Conservation (phyloP, 2,797 vertebrate genomes). For the Chaunax sp. region DNA sequence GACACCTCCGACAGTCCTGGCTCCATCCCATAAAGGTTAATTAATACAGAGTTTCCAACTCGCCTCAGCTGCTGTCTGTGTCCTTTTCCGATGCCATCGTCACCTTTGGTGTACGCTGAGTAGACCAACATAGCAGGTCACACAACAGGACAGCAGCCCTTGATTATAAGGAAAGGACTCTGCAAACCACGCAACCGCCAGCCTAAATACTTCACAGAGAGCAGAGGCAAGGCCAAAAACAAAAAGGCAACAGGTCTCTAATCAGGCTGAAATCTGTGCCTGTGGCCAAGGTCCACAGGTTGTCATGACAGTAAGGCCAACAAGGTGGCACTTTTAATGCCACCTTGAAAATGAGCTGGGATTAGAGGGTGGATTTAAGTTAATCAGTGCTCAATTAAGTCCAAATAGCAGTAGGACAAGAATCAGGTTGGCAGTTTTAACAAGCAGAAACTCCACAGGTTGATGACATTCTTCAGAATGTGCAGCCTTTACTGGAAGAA, state of each 20-base stretch:
- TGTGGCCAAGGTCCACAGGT: constrained; percentile 56
- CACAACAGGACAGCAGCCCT: constrained; percentile 64
- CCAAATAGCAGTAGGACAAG: constrained; percentile 37
- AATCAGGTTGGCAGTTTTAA: constrained; percentile 35
- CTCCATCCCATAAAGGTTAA: constrained; percentile 85
- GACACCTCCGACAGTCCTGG: constrained; percentile 79
- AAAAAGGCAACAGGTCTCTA: constrained; percentile 53
- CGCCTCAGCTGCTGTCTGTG: constrained; percentile 77
- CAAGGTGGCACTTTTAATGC: constrained; percentile 61
- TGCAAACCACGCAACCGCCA: constrained; percentile 46
- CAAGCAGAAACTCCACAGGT: constrained; percentile 14
- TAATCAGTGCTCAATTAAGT: constrained; percentile 47
- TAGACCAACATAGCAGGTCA: constrained; percentile 74
- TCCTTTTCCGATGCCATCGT: constrained; percentile 73
- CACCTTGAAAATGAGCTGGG: constrained; percentile 66
- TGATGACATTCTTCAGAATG: not conserved
- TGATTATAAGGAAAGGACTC: constrained; percentile 71
- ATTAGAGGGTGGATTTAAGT: constrained; percentile 63
- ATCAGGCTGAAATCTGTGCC: constrained; percentile 59
- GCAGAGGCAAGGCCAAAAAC: constrained; percentile 53
- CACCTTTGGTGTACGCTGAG: constrained; percentile 74
- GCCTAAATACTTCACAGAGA: constrained; percentile 66
- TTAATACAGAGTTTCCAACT: constrained; percentile 84
- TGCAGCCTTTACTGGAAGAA: not conserved
- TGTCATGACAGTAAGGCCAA: constrained; percentile 63